Percentiles rank a stretch among this genome's conserved stretches.
These are phyloP conservation scores for Mustela lutreola DNA, from an alignment of 2,113 vertebrate species.

Conservation along the genomic window DNA sequence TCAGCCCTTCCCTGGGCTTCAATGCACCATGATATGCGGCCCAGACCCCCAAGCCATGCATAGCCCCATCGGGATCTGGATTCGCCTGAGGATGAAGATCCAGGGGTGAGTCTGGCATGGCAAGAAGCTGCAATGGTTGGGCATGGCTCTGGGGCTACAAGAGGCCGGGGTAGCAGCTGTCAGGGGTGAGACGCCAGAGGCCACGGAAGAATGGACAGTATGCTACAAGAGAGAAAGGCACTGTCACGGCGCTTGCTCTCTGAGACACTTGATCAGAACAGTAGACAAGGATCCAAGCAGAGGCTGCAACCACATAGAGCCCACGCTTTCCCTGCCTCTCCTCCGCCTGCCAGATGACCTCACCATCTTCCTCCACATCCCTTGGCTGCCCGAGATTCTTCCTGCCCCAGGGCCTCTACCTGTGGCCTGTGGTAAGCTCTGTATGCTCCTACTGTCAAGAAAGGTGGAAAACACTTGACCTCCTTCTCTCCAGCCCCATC, in stretches of 20 bases:
- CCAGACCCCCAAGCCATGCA: background rate
- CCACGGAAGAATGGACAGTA: accelerated
- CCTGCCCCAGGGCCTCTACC: background rate
- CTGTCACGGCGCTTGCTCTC: background rate
- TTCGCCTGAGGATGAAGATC: accelerated
- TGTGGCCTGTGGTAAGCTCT: background rate
- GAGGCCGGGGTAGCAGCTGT: background rate
- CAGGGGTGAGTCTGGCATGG: accelerated
- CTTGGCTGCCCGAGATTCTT: background rate
- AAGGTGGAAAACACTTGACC: background rate
- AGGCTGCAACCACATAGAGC: background rate
- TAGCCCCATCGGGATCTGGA: background rate
- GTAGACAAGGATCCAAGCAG: background rate
- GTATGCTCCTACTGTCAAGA: background rate
- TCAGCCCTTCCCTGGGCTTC: background rate
- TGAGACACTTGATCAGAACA: background rate
- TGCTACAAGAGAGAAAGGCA: accelerated
- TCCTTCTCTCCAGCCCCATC: background rate
- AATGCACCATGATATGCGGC: background rate
- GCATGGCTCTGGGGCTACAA: background rate
- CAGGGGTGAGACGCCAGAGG: background rate
- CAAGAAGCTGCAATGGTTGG: accelerated
- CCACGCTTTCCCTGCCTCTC: background rate
- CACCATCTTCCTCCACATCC: background rate
- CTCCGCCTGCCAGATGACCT: background rate